Conservation (phyloP, 2,888 invertebrate genomes). For the Ashinkailepas kermadecensis region DNA sequence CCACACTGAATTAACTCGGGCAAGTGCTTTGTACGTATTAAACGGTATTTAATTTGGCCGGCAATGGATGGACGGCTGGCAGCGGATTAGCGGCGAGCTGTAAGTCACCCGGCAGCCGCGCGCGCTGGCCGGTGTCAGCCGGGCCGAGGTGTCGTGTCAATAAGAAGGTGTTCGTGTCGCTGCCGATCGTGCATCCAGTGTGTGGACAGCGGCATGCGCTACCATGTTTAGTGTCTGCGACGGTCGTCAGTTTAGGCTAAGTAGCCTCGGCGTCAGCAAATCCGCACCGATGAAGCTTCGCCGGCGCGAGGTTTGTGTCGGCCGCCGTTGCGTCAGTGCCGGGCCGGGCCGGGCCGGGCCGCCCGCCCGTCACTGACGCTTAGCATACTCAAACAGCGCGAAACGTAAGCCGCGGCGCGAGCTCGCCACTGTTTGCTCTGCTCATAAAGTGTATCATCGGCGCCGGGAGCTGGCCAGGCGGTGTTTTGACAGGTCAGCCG, state of each 20-base stretch:
- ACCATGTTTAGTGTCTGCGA: not conserved
- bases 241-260: too few species aligned
- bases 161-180: not conserved
- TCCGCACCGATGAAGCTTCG: not conserved
- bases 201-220: not conserved
- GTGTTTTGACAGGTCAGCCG: not conserved
- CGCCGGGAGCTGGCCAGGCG: not conserved
- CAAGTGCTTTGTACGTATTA: not conserved
- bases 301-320: not conserved
- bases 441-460: constrained; percentile 12
- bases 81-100: too few species aligned
- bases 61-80: too few species aligned
- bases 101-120: too few species aligned
- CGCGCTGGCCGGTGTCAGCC: not conserved
- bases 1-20: not conserved
- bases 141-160: not conserved
- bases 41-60: not conserved
- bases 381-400: constrained; percentile 3
- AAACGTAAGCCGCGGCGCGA: not conserved
- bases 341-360: too few species aligned
- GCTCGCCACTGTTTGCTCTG: not conserved
- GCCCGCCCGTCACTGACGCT: too few species aligned
- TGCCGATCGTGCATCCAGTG: not conserved
- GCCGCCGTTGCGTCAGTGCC: not conserved
- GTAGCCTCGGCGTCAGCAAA: not conserved